Evolutionary conservation across 2,113 vertebrate species (phyloP), one percentile per base, ranked within the genome.

Genomic region (Platichthys stellatus): DNA sequence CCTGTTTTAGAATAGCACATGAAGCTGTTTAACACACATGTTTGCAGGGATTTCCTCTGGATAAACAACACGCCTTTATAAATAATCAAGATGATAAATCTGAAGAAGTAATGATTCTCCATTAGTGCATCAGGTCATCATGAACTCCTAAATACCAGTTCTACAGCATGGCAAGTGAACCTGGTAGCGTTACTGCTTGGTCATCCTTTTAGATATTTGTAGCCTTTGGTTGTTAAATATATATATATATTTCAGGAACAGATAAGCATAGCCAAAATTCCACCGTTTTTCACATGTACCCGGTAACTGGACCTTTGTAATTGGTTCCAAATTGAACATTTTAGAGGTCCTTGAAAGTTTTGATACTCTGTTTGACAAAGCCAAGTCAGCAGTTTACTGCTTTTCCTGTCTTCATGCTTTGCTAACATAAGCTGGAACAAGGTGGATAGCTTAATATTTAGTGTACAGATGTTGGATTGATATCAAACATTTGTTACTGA

Each of bases 81-180:
- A 72, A 63, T 79, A 62, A 45, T 45, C 56, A 14, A 26, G 18
- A 31, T 58, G 56, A 66, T 57, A 60, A 49, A 63, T 54, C 51
- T 38, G 54, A 45, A 67, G 61, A 31, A n/a, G 51, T 54, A 54
- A 64, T 51, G 26, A 76, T 64, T 75, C 12, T 69, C 53, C 54
- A 57, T 80, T 75, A 26, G 26, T 49, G 26, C 70, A 20, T 78
- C 17, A 38, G 15, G 61, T 58, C 24, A 23, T 45, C 63, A 60
- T 65, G 1, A 13, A 61, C 62, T 31, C 45, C 18, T 45, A 53
- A 65, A 64, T 65, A 51, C 6, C 26, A 31, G 14, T 66, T 76
- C 43, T 49, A 38, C 17, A 59, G 31, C 28, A 24, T 17, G 23
- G 21, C 12, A 72, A 35, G 63, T 63, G 13, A 58, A 71, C 62